Percentiles rank a stretch among this genome's conserved stretches.
phyloP scores from a whole-genome alignment of 2,797 vertebrate species.

The Sciurus carolinensis region DNA sequence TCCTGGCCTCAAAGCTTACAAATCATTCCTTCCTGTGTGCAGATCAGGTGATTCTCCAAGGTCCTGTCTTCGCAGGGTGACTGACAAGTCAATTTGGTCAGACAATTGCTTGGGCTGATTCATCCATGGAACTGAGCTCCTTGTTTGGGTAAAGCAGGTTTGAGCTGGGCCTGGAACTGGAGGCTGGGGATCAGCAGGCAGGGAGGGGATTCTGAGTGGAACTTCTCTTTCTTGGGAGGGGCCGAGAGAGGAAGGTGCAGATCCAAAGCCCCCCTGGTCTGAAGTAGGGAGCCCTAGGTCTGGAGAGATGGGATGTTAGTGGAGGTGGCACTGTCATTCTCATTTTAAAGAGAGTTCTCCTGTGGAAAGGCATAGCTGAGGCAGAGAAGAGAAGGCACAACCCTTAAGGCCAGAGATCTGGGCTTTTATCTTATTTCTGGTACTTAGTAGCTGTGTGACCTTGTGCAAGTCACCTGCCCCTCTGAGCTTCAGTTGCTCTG shows the following conservation, averaged over 20 bases:
- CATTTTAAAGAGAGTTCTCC: neutral
- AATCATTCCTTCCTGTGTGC: slow-evolving; percentile 65
- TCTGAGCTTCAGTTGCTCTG: neutral
- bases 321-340: too few species aligned
- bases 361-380: neutral
- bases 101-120: slow-evolving; percentile 60
- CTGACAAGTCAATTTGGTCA: slow-evolving; percentile 78
- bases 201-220: neutral
- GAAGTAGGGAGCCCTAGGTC: neutral
- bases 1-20: slow-evolving; percentile 72
- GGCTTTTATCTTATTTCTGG: neutral
- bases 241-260: neutral
- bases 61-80: slow-evolving; percentile 61
- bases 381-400: neutral
- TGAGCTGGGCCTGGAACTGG: neutral
- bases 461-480: neutral
- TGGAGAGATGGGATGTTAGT: neutral
- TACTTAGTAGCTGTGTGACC: neutral
- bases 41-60: slow-evolving; percentile 63
- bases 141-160: slow-evolving; percentile 5
- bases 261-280: neutral
- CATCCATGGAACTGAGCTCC: neutral
- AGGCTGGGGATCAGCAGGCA: neutral
- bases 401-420: neutral
- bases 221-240: neutral